Conservation (phyloP, 35 echinoderm and acorn worm species). For the Apostichopus parvimensis region DNA sequence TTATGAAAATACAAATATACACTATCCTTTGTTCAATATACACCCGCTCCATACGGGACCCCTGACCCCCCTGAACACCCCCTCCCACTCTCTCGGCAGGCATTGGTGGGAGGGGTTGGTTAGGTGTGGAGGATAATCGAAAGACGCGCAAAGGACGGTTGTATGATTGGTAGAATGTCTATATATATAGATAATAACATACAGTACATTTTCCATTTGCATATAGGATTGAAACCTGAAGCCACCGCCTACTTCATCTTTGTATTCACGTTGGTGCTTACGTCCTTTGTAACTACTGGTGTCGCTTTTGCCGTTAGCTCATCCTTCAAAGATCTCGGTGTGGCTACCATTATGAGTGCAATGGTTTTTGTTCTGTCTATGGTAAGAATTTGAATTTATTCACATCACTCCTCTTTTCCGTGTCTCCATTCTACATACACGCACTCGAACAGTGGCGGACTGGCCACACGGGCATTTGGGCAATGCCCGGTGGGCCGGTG, state of each 20-base stretch:
- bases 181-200: background rate
- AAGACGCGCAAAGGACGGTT: background rate
- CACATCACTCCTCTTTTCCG: too few relatives aligned
- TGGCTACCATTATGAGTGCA: slow-evolving; percentile 43
- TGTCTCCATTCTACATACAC: too few relatives aligned
- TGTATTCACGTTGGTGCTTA: slow-evolving; percentile 46
- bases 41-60: too few relatives aligned
- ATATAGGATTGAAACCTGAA: slow-evolving; percentile 41
- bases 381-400: slow-evolving; percentile 38
- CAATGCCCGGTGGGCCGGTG: too few relatives aligned
- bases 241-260: slow-evolving; percentile 53
- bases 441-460: too few relatives aligned
- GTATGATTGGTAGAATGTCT: background rate
- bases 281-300: slow-evolving; percentile 42
- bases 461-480: too few relatives aligned
- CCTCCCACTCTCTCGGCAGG: too few relatives aligned
- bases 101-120: too few relatives aligned
- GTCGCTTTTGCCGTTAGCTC: slow-evolving; percentile 58
- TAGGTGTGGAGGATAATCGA: too few relatives aligned
- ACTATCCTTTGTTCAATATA: too few relatives aligned
- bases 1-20: too few relatives aligned
- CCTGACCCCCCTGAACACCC: too few relatives aligned
- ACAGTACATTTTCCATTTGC: background rate
- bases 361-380: slow-evolving; percentile 52
- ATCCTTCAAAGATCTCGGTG: background rate